These are phyloP conservation scores for Apis mellifera DNA, from an alignment of 1,140 invertebrate species.

Conservation along the genomic window Amel_HAv3.1 CM009942.2:1387001-1387500, in stretches of 20 bases:
- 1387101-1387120: neutral
- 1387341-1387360: slow-evolving; percentile 64
- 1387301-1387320: slow-evolving; percentile 38
- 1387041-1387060: neutral
- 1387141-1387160: slow-evolving; percentile 12
- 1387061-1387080: neutral
- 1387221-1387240: slow-evolving; percentile 15
- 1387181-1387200: slow-evolving; percentile 12
- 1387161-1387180: neutral
- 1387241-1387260: slow-evolving; percentile 10
- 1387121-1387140: neutral
- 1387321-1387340: slow-evolving; percentile 66
- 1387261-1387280: slow-evolving; percentile 27
- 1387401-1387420: slow-evolving; percentile 80
- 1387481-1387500: slow-evolving; percentile 52
- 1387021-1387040: neutral
- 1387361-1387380: slow-evolving; percentile 72
- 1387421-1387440: slow-evolving; percentile 88
- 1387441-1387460: slow-evolving; percentile 71
- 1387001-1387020: neutral
- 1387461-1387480: slow-evolving; percentile 66
- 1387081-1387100: slow-evolving; percentile 9
- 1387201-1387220: slow-evolving; percentile 23
- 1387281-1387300: slow-evolving; percentile 23
- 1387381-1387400: slow-evolving; percentile 82